phyloP scores from a whole-genome alignment of 2,797 vertebrate genomes.

The Muraenolepis orangiensis region DNA sequence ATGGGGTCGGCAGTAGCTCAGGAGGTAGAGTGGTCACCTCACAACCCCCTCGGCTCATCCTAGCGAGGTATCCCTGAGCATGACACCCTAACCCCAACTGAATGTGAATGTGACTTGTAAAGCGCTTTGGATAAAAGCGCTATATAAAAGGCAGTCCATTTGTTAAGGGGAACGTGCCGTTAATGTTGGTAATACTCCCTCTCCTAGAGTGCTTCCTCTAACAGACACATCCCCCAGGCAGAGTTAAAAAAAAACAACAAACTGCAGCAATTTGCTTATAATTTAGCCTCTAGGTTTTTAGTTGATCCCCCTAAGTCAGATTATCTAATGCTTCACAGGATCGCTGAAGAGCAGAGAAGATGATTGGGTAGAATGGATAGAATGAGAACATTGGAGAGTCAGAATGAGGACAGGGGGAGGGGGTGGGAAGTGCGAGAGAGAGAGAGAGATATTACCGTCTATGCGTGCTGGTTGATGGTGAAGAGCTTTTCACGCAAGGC shows the following conservation, averaged over 20 bases:
- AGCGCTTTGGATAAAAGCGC: too few species aligned
- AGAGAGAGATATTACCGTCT: slow-evolving; percentile 38
- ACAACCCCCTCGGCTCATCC: too few species aligned
- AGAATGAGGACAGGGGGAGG: slow-evolving; percentile 21
- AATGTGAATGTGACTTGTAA: too few species aligned
- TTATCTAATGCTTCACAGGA: background rate
- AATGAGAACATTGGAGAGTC: slow-evolving; percentile 33
- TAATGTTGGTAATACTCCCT: background rate
- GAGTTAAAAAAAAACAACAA: background rate
- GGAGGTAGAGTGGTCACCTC: too few species aligned
- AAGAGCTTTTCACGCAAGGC: too few species aligned
- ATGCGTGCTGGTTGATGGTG: too few species aligned
- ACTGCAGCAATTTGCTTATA: background rate
- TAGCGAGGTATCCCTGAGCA: too few species aligned
- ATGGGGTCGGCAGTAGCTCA: too few species aligned
- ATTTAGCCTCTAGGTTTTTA: background rate
- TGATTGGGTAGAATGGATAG: background rate
- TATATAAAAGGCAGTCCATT: too few species aligned
- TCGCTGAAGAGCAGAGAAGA: background rate
- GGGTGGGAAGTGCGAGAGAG: slow-evolving; percentile 27
- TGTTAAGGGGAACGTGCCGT: too few species aligned
- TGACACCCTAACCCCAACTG: too few species aligned
- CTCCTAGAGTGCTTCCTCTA: background rate
- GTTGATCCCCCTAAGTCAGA: background rate
- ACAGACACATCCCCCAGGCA: background rate